phyloP scores from a whole-genome alignment of 2,888 invertebrate species.

The Eulithis testata region DNA sequence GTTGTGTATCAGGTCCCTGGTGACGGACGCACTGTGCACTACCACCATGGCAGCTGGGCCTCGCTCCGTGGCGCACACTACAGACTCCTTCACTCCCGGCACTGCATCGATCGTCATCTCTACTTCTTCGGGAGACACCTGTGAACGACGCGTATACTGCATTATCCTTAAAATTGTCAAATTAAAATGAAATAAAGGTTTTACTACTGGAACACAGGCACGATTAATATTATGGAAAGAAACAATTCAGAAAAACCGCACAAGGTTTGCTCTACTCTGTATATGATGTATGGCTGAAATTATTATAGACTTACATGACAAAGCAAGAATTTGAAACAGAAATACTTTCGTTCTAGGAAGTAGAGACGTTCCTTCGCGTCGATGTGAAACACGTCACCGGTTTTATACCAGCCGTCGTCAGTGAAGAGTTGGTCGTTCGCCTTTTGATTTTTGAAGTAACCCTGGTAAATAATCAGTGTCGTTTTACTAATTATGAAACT shows the following conservation, averaged over 20 bases:
- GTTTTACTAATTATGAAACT: background rate
- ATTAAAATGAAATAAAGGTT: too few species aligned
- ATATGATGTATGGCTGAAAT: background rate
- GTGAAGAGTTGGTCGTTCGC: constrained; percentile 44
- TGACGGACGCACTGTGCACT: constrained; percentile 25
- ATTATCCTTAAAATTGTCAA: too few species aligned
- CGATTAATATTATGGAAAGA: too few species aligned
- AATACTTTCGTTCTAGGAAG: constrained; percentile 55
- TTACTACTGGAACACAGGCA: too few species aligned
- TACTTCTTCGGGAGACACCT: constrained; percentile 65
- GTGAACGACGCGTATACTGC: background rate
- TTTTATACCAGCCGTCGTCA: constrained; percentile 58
- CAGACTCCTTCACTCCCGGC: constrained; percentile 54
- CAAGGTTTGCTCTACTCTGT: too few species aligned
- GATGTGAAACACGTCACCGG: constrained; percentile 57
- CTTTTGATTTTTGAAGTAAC: constrained; percentile 53
- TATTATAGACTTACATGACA: constrained; percentile 49
- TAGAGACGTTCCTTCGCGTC: constrained; percentile 50
- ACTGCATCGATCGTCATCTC: constrained; percentile 55
- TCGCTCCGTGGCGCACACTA: constrained; percentile 48
- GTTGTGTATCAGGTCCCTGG: constrained; percentile 48
- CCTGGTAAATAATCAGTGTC: constrained; percentile 42
- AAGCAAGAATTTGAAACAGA: constrained; percentile 58
- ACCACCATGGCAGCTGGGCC: constrained; percentile 60
- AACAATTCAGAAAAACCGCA: too few species aligned